Base-by-base conservation (phyloP, 2,113 vertebrate species). In the Apteryx mantelli region DNA sequence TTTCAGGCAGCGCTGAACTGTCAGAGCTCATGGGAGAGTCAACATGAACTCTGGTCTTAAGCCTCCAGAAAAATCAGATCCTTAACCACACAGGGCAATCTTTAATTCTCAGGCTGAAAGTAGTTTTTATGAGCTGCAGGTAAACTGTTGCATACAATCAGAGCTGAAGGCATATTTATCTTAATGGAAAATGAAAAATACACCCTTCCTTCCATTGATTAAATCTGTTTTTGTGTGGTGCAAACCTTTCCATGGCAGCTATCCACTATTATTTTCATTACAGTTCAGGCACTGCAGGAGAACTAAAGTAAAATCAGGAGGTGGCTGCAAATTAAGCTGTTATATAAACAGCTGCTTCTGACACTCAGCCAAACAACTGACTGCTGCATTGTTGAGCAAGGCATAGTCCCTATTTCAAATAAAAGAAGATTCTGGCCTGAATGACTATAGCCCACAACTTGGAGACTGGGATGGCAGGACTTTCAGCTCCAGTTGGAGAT, bases 181-280 rank as follows among this genome's bases (percentile, higher is more conserved):
- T 96, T 83, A 88, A 91, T 52, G 40, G 38, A 93, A 94, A 94
- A 88, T 94, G 61, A 96, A 93, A 94, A 93, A 96, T 52, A 87
- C 21, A 91, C 56, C 80, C 21, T 94, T 86, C 50, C 20, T 74
- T 94, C 36, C 75, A 25, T 4, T 93, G 82, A 90, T 86, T 96
- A 88, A 80, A 94, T 81, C 21, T 93, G 61, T 53, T 93, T 34
- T 70, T 55, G 4, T 82, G 56, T 84, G n/a, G 82, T 91, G 56
- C 60, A 91, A 75, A 74, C 48, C 66, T 94, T 93, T 82, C 66
- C 7, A 42, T 76, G 77, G 76, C 88, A 94, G 63, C 63, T 82
- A 63, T 75, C 61, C 36, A 32, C 76, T 91, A 60, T 75, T 77
- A 82, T 66, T 94, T 78, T 93, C 91, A 87, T 95, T 90, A 85